Base-by-base conservation (phyloP, 2,888 invertebrate species). In the Aleiodes leptofemur region DNA sequence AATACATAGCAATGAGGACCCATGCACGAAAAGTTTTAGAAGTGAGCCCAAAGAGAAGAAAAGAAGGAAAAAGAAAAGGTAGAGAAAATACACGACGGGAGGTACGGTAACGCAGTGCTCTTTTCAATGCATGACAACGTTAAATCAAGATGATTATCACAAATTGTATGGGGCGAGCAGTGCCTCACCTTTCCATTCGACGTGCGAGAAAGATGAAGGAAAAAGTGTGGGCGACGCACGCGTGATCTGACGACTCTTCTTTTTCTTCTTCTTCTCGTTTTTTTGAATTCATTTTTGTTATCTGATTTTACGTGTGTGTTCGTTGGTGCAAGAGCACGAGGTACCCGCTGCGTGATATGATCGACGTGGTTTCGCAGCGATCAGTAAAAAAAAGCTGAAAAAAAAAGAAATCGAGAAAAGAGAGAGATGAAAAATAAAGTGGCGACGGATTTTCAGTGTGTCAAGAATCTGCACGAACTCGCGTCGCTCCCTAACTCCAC, bases 101-200 rank as follows among this genome's bases (percentile, higher is more conserved):
- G 61, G 53, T 64, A 48, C 16, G 8, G 16, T 14, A 53, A 16
- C 16, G 8, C 16, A 14, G 51, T 31, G 61, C 61, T 56, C 23
- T 43, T 9, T 51, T 61, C 50, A 51, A 64, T 64, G 51, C 61
- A 72, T 72, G 72, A 72, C 72, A 72, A 72, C 72, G 29, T 64
- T 38, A 72, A 72, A 72, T 72, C 72, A 38, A 72, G 72, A 72
- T 72, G 61, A 61, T 64, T 64, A 72, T 72, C 72, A 50, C 14
- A 31, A 53, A 43, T 43, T 43, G 55, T 16, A 55, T 16, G 55
- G 55, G 48, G 43, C 64, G n/a, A 31, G 14, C 59, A 59, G 23
- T 48, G 64, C 66, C 68, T 68, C 68, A 68, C 68, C 68, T 68
- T 64, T 64, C 48, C 48, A 43, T 59, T 43, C 14, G 43, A 16